phyloP scores from a whole-genome alignment of 2,888 invertebrate species.

The Tenodera sinensis region DNA sequence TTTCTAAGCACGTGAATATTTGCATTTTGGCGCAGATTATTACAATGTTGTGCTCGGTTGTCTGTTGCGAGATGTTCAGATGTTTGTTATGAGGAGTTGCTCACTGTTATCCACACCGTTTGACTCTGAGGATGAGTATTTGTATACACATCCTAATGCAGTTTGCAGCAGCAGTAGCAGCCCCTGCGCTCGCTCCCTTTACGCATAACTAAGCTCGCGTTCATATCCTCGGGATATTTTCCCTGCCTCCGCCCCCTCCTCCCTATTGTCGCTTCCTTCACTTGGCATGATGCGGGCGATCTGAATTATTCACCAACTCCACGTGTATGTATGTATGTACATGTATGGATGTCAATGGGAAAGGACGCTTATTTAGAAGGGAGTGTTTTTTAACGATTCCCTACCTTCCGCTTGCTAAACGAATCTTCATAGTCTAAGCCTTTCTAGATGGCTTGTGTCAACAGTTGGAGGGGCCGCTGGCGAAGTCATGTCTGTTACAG shows the following conservation, averaged over 20 bases:
- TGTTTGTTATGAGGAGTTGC: too few relatives aligned
- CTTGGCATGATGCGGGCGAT: constrained; percentile 1
- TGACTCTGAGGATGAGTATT: neutral
- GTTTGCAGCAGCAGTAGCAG: neutral
- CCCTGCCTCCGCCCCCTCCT: neutral
- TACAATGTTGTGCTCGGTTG: too few relatives aligned
- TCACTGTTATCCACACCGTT: neutral
- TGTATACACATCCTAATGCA: neutral
- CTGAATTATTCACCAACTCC: constrained; percentile 7
- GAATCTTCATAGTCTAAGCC: constrained; percentile 5
- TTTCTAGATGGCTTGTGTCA: constrained; percentile 9
- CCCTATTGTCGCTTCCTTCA: neutral
- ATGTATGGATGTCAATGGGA: neutral
- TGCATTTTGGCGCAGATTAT: too few relatives aligned
- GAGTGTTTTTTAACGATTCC: neutral
- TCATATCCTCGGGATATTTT: constrained; percentile 15
- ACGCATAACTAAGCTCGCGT: constrained; percentile 19
- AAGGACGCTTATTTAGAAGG: neutral
- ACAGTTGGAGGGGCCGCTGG: neutral
- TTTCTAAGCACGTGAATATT: too few relatives aligned
- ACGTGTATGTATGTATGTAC: too few relatives aligned
- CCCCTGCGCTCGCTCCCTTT: constrained; percentile 1
- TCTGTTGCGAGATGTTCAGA: too few relatives aligned
- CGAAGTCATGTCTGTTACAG: neutral
- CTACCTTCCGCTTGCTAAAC: neutral